Percentiles rank a stretch among this genome's conserved stretches.
Conservation (phyloP, 2,113 vertebrate genomes). For the Daboia siamensis region DNA sequence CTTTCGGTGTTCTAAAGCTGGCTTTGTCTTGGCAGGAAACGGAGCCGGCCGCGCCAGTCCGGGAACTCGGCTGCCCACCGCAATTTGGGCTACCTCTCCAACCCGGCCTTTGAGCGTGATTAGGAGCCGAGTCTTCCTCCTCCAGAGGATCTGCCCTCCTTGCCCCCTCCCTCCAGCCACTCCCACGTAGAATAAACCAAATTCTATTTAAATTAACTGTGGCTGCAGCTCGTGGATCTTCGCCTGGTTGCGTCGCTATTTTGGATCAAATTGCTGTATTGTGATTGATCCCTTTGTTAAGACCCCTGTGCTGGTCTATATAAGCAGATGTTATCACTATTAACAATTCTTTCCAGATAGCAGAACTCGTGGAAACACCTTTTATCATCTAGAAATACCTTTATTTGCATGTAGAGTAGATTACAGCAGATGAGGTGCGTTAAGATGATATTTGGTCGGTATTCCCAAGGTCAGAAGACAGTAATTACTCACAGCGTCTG, state of each 20-base stretch:
- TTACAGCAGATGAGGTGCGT: too few species aligned
- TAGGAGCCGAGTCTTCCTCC: neutral
- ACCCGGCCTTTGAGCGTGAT: slow-evolving; percentile 48
- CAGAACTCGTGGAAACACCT: too few species aligned
- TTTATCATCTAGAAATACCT: too few species aligned
- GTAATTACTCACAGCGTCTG: too few species aligned
- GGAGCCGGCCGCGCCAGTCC: neutral
- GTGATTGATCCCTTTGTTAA: too few species aligned
- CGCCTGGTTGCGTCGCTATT: neutral
- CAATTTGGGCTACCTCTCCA: slow-evolving; percentile 6
- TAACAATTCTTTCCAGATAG: too few species aligned
- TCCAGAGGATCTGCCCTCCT: neutral
- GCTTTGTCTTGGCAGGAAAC: neutral
- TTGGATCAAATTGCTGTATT: too few species aligned
- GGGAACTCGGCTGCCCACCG: neutral
- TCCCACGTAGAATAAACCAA: neutral
- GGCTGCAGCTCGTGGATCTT: neutral
- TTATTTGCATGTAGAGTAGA: too few species aligned
- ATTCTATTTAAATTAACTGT: rapidly evolving
- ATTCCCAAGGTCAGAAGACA: too few species aligned
- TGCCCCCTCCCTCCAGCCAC: rapidly evolving
- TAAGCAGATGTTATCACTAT: too few species aligned
- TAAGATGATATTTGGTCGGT: too few species aligned
- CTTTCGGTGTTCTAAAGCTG: rapidly evolving
- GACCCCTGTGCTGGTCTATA: too few species aligned